Evolutionary conservation across 2,888 invertebrate genomes (phyloP).

Genomic region (Taenaris catops): DNA sequence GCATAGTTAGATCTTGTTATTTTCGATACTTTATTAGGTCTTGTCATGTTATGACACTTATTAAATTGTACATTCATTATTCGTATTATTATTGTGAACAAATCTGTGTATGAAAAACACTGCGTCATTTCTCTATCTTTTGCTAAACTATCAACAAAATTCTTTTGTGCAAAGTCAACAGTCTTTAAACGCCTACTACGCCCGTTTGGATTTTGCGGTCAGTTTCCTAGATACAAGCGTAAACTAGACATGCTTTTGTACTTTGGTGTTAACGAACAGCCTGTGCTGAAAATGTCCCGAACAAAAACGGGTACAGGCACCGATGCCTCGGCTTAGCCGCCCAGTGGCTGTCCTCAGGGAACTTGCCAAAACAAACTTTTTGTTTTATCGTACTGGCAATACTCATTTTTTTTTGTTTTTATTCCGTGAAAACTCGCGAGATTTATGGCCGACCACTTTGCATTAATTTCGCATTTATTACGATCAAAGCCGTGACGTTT

Average conservation of each 20-base stretch:
- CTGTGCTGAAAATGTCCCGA: conserved; percentile 33
- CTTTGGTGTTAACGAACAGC: conserved; percentile 20
- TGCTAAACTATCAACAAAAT: too few relatives aligned
- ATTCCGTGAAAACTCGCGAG: conserved; percentile 62
- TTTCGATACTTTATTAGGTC: too few relatives aligned
- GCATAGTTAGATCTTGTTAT: too few relatives aligned
- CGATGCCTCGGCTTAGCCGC: conserved; percentile 26
- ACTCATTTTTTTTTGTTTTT: conserved; percentile 74
- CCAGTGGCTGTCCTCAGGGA: conserved; percentile 45
- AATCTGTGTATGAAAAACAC: too few relatives aligned
- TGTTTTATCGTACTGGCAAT: conserved; percentile 73
- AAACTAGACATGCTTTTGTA: conserved; percentile 22
- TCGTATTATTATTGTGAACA: too few relatives aligned
- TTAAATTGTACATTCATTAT: too few relatives aligned
- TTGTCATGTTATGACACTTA: too few relatives aligned
- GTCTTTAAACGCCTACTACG: too few relatives aligned
- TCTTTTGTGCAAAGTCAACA: too few relatives aligned
- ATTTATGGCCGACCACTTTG: conserved; percentile 71
- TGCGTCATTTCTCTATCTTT: too few relatives aligned
- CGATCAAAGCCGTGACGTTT: conserved; percentile 36
- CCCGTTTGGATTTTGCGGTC: conserved; percentile 15
- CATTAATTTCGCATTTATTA: conserved; percentile 75
- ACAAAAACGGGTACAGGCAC: conserved; percentile 26
- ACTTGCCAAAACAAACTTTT: conserved; percentile 69
- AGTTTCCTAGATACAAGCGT: conserved; percentile 10